Evolutionary conservation across 2,888 invertebrate genomes (phyloP).

Genomic region (Thysanoteuthis rhombus): DNA sequence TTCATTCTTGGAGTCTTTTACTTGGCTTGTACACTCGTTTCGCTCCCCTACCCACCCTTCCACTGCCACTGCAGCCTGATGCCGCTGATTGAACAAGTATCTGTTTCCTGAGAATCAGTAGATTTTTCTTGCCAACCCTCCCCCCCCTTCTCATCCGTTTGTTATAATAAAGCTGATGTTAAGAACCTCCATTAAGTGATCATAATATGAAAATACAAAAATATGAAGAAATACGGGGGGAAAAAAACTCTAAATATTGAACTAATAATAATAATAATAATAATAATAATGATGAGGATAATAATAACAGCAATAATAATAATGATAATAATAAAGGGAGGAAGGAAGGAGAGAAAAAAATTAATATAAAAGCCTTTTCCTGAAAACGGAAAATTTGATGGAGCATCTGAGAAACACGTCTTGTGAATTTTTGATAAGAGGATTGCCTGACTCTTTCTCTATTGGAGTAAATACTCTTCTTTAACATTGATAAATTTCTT

Average conservation of each 20-base stretch:
- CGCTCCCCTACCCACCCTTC: not conserved
- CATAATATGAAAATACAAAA: not conserved
- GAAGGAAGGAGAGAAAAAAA: not conserved
- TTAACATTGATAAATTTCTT: no score
- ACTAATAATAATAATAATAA: not conserved
- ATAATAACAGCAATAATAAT: not conserved
- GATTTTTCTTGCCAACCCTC: not conserved
- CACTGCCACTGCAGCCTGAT: not conserved
- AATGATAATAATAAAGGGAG: not conserved
- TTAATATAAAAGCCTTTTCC: not conserved
- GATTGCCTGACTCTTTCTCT: no score
- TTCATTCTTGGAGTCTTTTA: not conserved
- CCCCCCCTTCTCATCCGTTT: not conserved
- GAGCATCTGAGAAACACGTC: no score
- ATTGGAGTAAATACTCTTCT: no score
- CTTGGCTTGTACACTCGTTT: not conserved
- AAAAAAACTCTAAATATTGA: not conserved
- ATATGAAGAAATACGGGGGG: not conserved
- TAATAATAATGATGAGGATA: not conserved
- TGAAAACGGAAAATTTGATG: no score
- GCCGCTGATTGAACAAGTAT: not conserved
- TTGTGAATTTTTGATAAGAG: no score
- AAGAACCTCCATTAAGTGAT: conserved; percentile 12
- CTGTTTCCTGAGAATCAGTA: not conserved
- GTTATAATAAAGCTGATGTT: not conserved